Percentiles rank a stretch among this genome's conserved stretches.
Conservation (phyloP, 2,113 vertebrate genomes). For the Crotalus tigris region DNA sequence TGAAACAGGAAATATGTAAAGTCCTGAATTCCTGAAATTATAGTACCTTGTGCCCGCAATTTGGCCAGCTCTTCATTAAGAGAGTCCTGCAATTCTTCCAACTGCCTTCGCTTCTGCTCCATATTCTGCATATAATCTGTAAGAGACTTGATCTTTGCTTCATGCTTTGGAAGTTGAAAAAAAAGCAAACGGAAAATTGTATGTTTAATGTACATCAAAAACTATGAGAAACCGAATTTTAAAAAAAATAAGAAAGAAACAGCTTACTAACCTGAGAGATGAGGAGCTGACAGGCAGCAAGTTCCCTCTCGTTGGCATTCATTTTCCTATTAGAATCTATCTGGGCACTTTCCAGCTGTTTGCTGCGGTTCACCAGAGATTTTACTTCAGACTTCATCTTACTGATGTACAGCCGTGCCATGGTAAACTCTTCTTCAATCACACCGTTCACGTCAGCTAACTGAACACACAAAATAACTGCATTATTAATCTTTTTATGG, state of each 20-base stretch:
- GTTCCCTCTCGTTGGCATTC: constrained; percentile 87
- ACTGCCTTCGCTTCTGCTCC: constrained; percentile 88
- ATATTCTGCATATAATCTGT: constrained; percentile 93
- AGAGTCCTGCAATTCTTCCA: constrained; percentile 86
- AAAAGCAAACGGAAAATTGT: not conserved
- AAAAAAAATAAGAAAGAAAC: not conserved
- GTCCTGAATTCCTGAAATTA: not conserved
- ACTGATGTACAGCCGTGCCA: constrained; percentile 88
- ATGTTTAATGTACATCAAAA: not conserved
- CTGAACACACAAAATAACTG: constrained; percentile 56
- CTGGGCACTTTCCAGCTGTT: constrained; percentile 86
- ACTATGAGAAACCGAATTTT: accelerated
- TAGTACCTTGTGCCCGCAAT: constrained; percentile 82
- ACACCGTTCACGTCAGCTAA: constrained; percentile 81
- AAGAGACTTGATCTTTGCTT: constrained; percentile 91
- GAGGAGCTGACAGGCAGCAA: constrained; percentile 86
- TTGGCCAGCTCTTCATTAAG: constrained; percentile 85
- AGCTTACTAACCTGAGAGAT: constrained; percentile 79
- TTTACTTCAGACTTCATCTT: constrained; percentile 95
- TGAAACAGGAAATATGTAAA: not conserved
- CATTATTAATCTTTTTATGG: not conserved
- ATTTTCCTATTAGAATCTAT: constrained; percentile 86
- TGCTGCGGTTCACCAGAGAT: constrained; percentile 87
- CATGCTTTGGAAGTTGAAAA: constrained; percentile 73
- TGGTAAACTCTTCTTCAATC: constrained; percentile 90